Conservation (phyloP, 2,113 vertebrate species). For the Cyanistes caeruleus region DNA sequence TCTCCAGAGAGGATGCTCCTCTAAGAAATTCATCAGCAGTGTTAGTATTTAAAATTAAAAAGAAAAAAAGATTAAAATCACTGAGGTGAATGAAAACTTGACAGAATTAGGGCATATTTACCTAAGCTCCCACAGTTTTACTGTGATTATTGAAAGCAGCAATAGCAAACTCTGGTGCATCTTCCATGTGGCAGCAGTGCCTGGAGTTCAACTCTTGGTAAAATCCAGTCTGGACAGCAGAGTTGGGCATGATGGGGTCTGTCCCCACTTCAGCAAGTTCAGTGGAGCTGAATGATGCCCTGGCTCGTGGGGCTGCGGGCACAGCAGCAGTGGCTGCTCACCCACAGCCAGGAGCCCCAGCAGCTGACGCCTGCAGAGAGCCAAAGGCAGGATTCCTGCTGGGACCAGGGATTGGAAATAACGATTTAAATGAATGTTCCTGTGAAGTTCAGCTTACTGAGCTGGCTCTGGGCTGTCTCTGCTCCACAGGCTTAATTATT, state of each 20-base stretch:
- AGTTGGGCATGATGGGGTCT: accelerated
- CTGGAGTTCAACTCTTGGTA: background rate
- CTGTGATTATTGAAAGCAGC: background rate
- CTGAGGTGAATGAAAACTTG: background rate
- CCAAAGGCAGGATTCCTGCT: background rate
- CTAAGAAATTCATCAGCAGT: background rate
- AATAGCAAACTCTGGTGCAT: no score
- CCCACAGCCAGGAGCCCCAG: background rate
- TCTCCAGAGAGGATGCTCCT: background rate
- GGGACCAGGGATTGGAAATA: background rate
- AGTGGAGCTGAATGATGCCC: background rate
- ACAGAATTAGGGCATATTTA: background rate
- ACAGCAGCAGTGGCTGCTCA: background rate
- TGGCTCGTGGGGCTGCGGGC: background rate
- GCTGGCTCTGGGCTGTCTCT: background rate
- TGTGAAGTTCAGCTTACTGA: background rate
- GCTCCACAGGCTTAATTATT: background rate
- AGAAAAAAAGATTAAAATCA: background rate
- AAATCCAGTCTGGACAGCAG: accelerated
- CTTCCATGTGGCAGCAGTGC: background rate
- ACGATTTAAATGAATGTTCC: background rate
- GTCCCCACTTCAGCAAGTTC: accelerated
- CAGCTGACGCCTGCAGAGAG: background rate
- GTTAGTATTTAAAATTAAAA: background rate
- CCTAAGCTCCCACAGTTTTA: background rate